Evolutionary conservation across 2,113 vertebrate species (phyloP).

Genomic region (Sigmodon hispidus): DNA sequence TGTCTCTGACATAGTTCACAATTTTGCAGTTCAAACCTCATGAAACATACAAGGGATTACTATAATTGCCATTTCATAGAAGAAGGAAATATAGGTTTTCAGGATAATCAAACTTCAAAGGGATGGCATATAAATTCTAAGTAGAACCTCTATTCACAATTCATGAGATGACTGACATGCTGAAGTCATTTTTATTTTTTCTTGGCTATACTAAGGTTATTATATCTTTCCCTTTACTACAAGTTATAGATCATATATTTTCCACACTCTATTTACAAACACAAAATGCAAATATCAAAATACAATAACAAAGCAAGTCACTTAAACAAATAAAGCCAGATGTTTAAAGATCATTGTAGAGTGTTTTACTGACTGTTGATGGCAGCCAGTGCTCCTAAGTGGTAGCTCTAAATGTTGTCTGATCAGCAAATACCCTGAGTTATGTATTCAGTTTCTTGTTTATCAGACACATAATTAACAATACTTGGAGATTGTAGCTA

Average conservation of each 20-base stretch:
- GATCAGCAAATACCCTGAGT: background rate
- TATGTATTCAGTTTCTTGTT: background rate
- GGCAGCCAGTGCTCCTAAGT: background rate
- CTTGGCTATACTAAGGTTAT: slow-evolving; percentile 28
- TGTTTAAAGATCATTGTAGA: background rate
- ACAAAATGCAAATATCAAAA: background rate
- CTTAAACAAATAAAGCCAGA: background rate
- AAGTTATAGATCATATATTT: background rate
- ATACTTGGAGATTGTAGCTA: background rate
- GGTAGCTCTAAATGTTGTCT: background rate
- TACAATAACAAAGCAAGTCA: background rate
- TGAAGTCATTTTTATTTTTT: background rate
- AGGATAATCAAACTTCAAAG: background rate
- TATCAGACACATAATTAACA: background rate
- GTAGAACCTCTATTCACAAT: background rate
- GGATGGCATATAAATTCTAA: background rate
- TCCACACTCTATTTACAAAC: background rate
- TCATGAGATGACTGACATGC: background rate
- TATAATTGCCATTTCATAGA: background rate
- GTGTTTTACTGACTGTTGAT: background rate
- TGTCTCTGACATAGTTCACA: background rate
- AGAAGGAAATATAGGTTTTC: background rate
- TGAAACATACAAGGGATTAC: background rate
- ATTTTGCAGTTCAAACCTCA: background rate
- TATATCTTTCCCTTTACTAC: slow-evolving; percentile 10